These are phyloP conservation scores for Tetrax tetrax DNA, from an alignment of 2,113 vertebrate genomes.

Conservation along the genomic window DNA sequence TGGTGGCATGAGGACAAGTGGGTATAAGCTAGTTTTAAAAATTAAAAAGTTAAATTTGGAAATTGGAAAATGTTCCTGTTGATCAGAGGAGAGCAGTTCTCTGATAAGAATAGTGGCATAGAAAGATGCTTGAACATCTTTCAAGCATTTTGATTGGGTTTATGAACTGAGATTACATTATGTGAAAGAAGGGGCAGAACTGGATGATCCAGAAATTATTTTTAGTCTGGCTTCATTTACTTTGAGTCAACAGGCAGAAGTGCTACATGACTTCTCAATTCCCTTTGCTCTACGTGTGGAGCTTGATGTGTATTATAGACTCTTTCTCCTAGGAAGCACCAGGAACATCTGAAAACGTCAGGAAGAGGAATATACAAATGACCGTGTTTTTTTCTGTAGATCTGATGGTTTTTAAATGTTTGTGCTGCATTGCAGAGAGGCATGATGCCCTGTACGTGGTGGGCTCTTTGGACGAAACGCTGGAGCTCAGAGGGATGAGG, in stretches of 20 bases:
- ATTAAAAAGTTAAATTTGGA: neutral
- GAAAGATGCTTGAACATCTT: neutral
- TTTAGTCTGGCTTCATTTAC: neutral
- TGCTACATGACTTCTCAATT: neutral
- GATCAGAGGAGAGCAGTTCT: neutral
- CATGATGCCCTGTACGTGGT: conserved; percentile 95
- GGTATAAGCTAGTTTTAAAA: neutral
- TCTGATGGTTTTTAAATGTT: neutral
- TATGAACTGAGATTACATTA: neutral
- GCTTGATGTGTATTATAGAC: neutral
- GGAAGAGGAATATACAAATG: neutral
- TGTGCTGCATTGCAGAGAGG: conserved; percentile 79
- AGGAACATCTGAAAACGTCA: rapidly evolving
- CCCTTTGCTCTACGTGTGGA: neutral
- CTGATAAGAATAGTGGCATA: neutral
- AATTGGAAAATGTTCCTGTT: neutral
- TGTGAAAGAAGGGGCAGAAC: neutral
- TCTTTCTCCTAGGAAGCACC: neutral
- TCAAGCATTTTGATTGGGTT: neutral
- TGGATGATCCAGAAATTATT: neutral
- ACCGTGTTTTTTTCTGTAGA: neutral
- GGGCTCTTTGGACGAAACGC: conserved; percentile 92
- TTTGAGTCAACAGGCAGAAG: neutral
- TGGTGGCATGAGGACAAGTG: neutral
- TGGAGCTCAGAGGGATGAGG: conserved; percentile 95